A percentile compares a stretch with the other conserved stretches of the same genome.
Evolutionary conservation across 2,113 vertebrate species (phyloP).

Genomic region (Aphyosemion australe): DNA sequence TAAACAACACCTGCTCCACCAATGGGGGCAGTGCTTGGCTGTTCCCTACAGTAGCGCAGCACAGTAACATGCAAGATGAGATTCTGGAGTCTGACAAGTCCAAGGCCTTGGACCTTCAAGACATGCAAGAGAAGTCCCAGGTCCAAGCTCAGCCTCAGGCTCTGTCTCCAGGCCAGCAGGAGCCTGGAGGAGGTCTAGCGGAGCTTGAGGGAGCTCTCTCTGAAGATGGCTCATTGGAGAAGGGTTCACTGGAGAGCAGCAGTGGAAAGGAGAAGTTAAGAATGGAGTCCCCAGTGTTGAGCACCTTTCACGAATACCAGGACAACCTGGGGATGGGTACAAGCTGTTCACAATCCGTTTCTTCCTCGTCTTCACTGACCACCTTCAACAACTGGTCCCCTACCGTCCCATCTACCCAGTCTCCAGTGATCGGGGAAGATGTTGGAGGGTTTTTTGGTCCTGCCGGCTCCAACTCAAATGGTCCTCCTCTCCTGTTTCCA

Average conservation of each 20-base stretch:
- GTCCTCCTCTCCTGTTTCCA: constrained; percentile 93
- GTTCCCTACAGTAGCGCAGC: constrained; percentile 91
- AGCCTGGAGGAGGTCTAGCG: constrained; percentile 87
- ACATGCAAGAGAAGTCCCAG: constrained; percentile 90
- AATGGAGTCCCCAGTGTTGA: constrained; percentile 93
- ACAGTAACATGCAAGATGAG: constrained; percentile 98
- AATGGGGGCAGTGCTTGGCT: constrained; percentile 97
- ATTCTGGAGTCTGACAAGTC: constrained; percentile 96
- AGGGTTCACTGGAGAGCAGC: constrained; percentile 85
- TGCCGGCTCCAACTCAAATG: constrained; percentile 90
- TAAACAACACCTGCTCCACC: constrained; percentile 95
- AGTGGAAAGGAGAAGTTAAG: constrained; percentile 92
- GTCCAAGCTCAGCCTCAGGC: constrained; percentile 74
- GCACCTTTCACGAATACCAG: constrained; percentile 93
- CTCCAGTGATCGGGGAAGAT: constrained; percentile 94
- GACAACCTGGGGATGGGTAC: constrained; percentile 92
- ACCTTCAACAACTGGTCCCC: constrained; percentile 99
- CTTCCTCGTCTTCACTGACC: constrained; percentile 92
- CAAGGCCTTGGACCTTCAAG: constrained; percentile 93
- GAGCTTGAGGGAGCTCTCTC: constrained; percentile 88
- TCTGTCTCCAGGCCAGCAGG: constrained; percentile 91
- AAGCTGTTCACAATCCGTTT: constrained; percentile 87
- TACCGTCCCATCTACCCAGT: constrained; percentile 93
- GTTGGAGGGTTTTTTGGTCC: constrained; percentile 94
- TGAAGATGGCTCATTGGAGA: constrained; percentile 89